Percentiles rank a stretch among this genome's conserved stretches.
Conservation (phyloP, 1,140 invertebrate species). For the Calephelis virginiensis region DNA sequence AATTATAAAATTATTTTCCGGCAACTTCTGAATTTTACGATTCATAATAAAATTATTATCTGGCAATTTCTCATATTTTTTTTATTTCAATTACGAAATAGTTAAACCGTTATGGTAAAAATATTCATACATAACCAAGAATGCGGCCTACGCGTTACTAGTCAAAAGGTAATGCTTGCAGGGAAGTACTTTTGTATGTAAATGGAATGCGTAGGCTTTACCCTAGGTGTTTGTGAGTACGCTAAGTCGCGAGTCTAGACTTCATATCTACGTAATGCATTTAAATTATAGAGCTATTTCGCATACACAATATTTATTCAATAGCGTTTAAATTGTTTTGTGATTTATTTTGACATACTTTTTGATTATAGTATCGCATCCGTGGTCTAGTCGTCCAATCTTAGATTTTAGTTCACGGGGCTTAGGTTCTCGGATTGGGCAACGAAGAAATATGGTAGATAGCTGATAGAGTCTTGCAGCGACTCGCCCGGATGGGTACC, state of each 20-base stretch:
- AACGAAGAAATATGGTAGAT: too few species aligned
- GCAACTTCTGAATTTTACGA: too few species aligned
- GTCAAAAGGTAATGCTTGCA: constrained; percentile 50
- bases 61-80: not conserved
- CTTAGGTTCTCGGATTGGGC: too few species aligned
- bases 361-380: not conserved
- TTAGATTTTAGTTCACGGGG: too few species aligned
- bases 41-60: too few species aligned
- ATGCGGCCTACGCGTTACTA: constrained; percentile 53
- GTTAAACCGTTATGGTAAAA: constrained; percentile 9
- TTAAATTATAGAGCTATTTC: constrained; percentile 20
- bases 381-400: too few species aligned
- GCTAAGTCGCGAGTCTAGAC: constrained; percentile 40
- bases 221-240: constrained; percentile 35
- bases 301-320: constrained; percentile 17
- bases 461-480: too few species aligned
- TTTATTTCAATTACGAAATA: not conserved
- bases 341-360: constrained; percentile 15
- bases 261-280: constrained; percentile 18
- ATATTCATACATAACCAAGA: constrained; percentile 17
- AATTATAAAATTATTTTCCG: too few species aligned
- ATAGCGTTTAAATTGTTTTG: constrained; percentile 18
- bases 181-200: constrained; percentile 75
- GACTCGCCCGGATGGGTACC: too few species aligned
- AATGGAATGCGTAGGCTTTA: constrained; percentile 68